These are phyloP conservation scores for Pseudopleuronectes americanus DNA, from an alignment of 2,797 vertebrate species.

Conservation along the genomic window DNA sequence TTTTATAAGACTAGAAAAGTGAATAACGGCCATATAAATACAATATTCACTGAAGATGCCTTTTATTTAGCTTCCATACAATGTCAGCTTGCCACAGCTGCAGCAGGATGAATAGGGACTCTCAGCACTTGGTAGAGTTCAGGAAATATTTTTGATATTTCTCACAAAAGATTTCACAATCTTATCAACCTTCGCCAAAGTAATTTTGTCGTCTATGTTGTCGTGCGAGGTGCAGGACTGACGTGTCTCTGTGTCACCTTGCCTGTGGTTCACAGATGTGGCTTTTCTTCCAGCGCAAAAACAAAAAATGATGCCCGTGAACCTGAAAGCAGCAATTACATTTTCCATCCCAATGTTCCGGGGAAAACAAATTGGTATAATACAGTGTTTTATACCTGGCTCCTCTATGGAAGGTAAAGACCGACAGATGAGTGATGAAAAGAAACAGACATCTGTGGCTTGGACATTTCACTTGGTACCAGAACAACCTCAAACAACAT, in stretches of 20 bases:
- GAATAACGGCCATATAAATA: no score
- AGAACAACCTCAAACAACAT: constrained; percentile 7
- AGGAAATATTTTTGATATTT: neutral
- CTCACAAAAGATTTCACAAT: neutral
- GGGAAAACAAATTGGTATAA: constrained; percentile 6
- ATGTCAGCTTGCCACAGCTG: no score
- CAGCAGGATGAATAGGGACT: no score
- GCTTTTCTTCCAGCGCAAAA: neutral
- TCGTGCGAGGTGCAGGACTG: neutral
- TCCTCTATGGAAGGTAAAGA: no score
- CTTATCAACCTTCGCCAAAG: neutral
- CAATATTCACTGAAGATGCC: no score
- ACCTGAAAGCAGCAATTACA: neutral
- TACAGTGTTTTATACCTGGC: neutral
- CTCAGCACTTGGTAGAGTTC: no score
- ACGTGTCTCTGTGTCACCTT: neutral
- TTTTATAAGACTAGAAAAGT: no score
- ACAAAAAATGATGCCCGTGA: neutral
- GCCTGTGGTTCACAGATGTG: neutral
- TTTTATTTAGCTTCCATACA: no score
- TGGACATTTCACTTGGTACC: constrained; percentile 4
- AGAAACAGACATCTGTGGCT: neutral
- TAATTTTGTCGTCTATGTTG: neutral
- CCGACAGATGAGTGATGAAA: no score
- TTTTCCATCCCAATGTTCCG: neutral